Conservation (phyloP, 2,797 vertebrate species). For the Urocyon cinereoargenteus region DNA sequence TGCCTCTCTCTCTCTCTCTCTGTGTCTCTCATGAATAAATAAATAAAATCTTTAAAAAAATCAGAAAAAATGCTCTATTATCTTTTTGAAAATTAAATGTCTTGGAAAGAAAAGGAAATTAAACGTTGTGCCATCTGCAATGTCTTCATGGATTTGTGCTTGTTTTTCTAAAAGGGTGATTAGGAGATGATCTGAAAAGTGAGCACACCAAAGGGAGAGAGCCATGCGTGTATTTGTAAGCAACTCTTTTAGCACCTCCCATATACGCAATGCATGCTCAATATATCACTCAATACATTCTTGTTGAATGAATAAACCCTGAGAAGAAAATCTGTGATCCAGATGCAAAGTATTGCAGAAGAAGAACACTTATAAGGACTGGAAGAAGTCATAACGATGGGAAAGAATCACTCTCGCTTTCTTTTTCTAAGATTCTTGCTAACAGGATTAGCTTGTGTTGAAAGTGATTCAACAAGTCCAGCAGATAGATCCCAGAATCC, state of each 20-base stretch:
- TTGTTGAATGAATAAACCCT: neutral
- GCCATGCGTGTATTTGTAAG: neutral
- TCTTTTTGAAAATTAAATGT: slow-evolving; percentile 37
- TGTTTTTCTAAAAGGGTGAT: neutral
- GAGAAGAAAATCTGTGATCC: neutral
- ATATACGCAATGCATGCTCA: neutral
- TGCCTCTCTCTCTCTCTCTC: no score
- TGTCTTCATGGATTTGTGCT: neutral
- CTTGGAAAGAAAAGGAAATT: slow-evolving; percentile 23
- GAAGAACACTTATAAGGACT: neutral
- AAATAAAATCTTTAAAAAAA: neutral
- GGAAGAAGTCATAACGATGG: neutral
- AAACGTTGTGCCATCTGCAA: neutral
- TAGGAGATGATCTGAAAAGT: neutral
- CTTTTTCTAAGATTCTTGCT: neutral
- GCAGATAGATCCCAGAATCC: neutral
- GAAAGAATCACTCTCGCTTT: neutral
- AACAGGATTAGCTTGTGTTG: slow-evolving; percentile 6
- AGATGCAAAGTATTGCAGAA: neutral
- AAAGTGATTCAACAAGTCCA: neutral
- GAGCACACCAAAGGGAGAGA: neutral
- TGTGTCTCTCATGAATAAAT: no score
- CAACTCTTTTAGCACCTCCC: neutral
- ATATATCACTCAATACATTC: neutral
- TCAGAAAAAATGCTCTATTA: neutral